Conservation (phyloP, 2,797 vertebrate species). For the Diglossa cyanea region DNA sequence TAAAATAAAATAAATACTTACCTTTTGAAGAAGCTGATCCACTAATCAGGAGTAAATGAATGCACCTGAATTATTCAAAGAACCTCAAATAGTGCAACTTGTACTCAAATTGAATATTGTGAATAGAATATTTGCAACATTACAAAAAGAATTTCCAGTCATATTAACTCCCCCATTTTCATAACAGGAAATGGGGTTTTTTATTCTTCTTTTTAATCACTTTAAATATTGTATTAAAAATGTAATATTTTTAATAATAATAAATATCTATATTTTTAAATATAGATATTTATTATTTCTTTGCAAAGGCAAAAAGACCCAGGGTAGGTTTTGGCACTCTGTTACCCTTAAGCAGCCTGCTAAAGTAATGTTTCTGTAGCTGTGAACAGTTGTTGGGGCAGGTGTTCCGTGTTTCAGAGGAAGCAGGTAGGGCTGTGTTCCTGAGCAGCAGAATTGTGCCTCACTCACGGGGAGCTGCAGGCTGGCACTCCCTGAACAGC, state of each 20-base stretch:
- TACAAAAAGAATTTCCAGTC: constrained; percentile 49
- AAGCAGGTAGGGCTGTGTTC: background rate
- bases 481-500: background rate
- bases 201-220: background rate
- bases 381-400: background rate
- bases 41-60: constrained; percentile 77
- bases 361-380: fast-evolving
- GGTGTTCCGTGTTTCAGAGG: background rate
- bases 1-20: constrained; percentile 73
- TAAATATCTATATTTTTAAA: too few species aligned
- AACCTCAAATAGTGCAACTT: constrained; percentile 71
- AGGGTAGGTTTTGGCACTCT: background rate
- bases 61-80: constrained; percentile 72
- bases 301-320: background rate
- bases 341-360: background rate
- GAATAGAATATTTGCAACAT: constrained; percentile 53
- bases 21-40: constrained; percentile 68
- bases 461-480: background rate
- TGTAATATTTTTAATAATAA: too few species aligned
- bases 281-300: too few species aligned
- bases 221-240: background rate
- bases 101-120: constrained; percentile 73
- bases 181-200: background rate
- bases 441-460: background rate
- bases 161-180: constrained; percentile 28